A percentile compares a stretch with the other conserved stretches of the same genome.
These are phyloP conservation scores for mouse (Mus musculus) DNA, from an alignment of 2,113 vertebrate species.

Conservation along the genomic window GRCm39 chr16:91375001-91375500, in stretches of 20 bases:
- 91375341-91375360: not conserved
- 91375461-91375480: not conserved
- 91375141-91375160: not conserved
- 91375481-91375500: not conserved
- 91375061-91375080: not conserved
- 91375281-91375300: not conserved
- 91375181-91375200: not conserved
- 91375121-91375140: not conserved
- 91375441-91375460: not conserved
- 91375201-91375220: not conserved
- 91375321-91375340: not conserved
- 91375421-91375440: not conserved
- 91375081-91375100: not conserved
- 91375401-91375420: not conserved
- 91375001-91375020: no score
- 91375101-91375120: not conserved
- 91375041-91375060: not conserved
- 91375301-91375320: not conserved
- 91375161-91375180: not conserved
- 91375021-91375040: not conserved
- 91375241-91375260: not conserved
- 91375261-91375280: not conserved
- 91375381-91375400: not conserved
- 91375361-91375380: not conserved
- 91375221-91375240: no score